Percentiles rank a stretch among this genome's conserved stretches.
Evolutionary conservation across 2,888 invertebrate genomes (phyloP).

Genomic region (Julus scanicus): DNA sequence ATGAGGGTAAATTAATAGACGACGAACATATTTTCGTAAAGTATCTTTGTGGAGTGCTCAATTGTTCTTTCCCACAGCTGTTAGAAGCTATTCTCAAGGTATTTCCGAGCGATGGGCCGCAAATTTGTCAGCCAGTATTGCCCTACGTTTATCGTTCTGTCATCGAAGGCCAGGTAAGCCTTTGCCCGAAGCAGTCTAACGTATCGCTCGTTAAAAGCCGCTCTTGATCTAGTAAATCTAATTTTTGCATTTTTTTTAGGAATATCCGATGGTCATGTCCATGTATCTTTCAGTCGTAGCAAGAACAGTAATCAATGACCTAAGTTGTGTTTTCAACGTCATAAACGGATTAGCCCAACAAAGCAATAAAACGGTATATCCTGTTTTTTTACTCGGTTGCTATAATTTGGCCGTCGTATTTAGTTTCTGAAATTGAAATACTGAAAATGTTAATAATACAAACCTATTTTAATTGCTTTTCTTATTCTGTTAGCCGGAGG

Average conservation of each 20-base stretch:
- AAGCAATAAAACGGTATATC: slow-evolving; percentile 63
- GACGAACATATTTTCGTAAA: not conserved
- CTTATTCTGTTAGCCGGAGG: slow-evolving; percentile 60
- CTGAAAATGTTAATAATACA: not conserved
- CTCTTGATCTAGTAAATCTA: slow-evolving; percentile 67
- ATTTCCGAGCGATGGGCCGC: slow-evolving; percentile 78
- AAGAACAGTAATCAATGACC: slow-evolving; percentile 73
- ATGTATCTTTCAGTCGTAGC: slow-evolving; percentile 82
- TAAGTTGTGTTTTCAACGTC: slow-evolving; percentile 64
- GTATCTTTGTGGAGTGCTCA: not conserved
- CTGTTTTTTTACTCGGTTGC: not conserved
- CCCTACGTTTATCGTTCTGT: slow-evolving; percentile 63
- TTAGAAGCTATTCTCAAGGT: slow-evolving; percentile 81
- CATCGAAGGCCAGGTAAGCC: slow-evolving; percentile 63
- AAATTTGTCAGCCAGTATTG: slow-evolving; percentile 73
- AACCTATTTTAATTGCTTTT: not conserved
- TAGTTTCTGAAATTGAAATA: not conserved
- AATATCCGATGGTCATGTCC: slow-evolving; percentile 78
- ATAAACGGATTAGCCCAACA: slow-evolving; percentile 63
- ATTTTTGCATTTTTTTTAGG: slow-evolving; percentile 69
- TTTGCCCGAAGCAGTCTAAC: not conserved
- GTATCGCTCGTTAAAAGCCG: not conserved
- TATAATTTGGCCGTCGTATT: not conserved
- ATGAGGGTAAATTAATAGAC: slow-evolving; percentile 70
- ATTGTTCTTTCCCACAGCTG: slow-evolving; percentile 64